Base-by-base conservation (phyloP, 2,113 vertebrate genomes). In the Columba janthina region DNA sequence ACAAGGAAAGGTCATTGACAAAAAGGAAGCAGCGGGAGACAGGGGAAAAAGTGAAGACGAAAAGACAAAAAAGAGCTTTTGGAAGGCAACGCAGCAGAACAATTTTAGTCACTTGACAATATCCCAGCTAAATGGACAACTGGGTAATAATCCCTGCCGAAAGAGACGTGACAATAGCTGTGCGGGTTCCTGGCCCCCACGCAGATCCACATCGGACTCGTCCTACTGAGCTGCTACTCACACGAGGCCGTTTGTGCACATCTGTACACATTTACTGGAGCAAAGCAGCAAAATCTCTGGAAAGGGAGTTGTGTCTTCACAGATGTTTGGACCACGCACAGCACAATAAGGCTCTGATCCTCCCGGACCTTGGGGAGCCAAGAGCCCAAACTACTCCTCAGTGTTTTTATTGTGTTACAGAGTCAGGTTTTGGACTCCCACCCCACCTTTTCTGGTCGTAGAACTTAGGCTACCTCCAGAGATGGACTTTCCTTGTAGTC, bases 21-120 rank as follows among this genome's bases (percentile, higher is more conserved):
- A 65, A 96, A 71, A 90, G 65, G 78, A 79, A 89, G 72, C 88
- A 88, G 85, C 88, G 85, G 83, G 87, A 84, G 51, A 74, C 15
- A 16, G 36, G 64, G 51, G 8, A 2, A 38, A 61, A 70, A 75
- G 64, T 2, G 15, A 89, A 70, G 61, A 32, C 46, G 17, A 57
- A 34, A 86, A 54, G 46, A 21, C 46, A 62, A 50, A 90, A 62
- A 85, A 36, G 36, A 92, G 69, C 51, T 66, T 75, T 71, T 70
- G 72, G 67, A 92, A 87, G 62, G 69, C 72, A 60, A 74, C 7
- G 7, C 44, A 28, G 56, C 44, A 75, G 70, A 73, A n/a, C n/a
- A 66, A 24, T 61, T 89, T 62, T 36, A 51, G 44, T 89, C 38
- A n/a, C 57, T 74, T 71, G 61, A 70, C 72, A 88, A n/a, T 19